Conservation (phyloP, 2,888 invertebrate species). For the Calliopum simillimum region DNA sequence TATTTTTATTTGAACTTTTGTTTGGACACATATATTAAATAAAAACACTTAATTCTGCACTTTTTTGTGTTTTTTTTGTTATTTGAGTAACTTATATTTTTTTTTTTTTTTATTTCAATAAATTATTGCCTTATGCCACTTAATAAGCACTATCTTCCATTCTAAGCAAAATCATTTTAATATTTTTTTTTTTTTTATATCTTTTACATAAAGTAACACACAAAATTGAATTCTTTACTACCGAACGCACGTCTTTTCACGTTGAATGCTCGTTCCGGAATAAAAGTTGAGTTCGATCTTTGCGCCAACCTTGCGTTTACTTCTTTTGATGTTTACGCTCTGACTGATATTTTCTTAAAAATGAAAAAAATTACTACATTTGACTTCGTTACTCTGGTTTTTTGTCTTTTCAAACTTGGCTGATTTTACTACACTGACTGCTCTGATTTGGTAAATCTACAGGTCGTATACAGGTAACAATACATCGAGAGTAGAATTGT, state of each 20-base stretch:
- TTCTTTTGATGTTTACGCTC: constrained; percentile 39
- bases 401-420: no score
- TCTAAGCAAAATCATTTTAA: background rate
- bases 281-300: constrained; percentile 58
- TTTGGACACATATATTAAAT: no score
- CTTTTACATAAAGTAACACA: no score
- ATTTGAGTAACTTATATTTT: background rate
- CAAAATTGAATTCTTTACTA: background rate
- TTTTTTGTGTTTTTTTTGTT: constrained; percentile 6
- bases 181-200: background rate
- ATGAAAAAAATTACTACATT: no score
- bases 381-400: no score
- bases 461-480: no score
- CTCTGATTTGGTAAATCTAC: no score
- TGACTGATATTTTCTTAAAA: constrained; percentile 22
- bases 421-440: no score
- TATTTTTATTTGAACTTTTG: constrained; percentile 33
- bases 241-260: constrained; percentile 59
- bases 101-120: background rate
- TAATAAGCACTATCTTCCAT: background rate
- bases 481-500: no score
- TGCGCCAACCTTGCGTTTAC: constrained; percentile 51
- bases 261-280: constrained; percentile 65
- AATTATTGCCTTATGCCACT: background rate
- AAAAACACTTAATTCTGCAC: constrained; percentile 34